Conservation (phyloP, 1,140 invertebrate genomes). For the Araneus ventricosus region DNA sequence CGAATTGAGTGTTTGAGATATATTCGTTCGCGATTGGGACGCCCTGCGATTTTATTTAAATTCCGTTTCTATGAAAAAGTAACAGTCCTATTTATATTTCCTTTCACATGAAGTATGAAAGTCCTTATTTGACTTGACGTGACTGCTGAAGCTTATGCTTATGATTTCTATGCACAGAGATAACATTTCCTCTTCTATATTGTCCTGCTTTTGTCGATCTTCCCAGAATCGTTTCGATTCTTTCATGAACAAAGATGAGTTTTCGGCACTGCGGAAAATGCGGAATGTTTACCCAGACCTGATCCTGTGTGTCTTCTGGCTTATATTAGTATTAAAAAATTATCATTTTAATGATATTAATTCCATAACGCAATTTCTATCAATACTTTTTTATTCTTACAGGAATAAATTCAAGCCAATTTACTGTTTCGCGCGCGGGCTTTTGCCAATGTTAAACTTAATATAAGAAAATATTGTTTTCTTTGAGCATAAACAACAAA, state of each 20-base stretch:
- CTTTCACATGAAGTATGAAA: neutral
- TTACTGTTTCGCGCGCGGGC: too few species aligned
- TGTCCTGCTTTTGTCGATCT: neutral
- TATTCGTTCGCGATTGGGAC: too few species aligned
- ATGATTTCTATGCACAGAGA: neutral
- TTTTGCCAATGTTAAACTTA: too few species aligned
- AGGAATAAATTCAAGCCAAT: too few species aligned
- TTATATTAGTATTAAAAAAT: too few species aligned
- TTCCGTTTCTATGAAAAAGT: neutral
- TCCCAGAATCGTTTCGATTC: neutral
- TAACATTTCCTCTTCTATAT: neutral
- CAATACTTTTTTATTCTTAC: too few species aligned
- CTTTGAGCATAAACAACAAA: too few species aligned
- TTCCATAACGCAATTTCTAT: too few species aligned
- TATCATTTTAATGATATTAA: too few species aligned
- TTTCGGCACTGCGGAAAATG: neutral
- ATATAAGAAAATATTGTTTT: too few species aligned
- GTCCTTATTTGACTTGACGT: neutral
- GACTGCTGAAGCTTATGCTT: neutral
- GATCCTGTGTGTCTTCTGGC: conserved; percentile 1
- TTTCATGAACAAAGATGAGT: neutral
- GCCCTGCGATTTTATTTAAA: neutral
- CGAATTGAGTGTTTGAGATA: too few species aligned
- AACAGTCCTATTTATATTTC: neutral
- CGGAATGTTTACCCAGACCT: neutral